Evolutionary conservation across 2,113 vertebrate genomes (phyloP).

Genomic region (Cynopterus brachyotis): DNA sequence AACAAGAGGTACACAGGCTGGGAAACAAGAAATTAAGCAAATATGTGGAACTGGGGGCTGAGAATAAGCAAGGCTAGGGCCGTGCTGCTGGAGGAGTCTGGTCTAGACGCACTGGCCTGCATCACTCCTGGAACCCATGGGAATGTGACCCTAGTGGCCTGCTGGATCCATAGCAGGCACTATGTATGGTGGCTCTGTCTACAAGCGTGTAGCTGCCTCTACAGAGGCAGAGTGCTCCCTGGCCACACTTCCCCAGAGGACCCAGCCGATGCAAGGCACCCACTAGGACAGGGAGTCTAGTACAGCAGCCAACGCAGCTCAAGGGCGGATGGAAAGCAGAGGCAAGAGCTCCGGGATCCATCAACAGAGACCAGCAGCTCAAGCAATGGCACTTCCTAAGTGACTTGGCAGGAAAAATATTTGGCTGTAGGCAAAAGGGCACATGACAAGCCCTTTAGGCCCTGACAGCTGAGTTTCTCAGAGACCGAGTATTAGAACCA

Average conservation of each 20-base stretch:
- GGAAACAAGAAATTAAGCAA: neutral
- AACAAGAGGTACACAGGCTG: neutral
- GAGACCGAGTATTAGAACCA: neutral
- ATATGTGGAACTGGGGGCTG: neutral
- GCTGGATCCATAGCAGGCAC: neutral
- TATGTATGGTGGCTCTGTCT: neutral
- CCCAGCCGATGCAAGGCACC: neutral
- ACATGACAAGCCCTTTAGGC: neutral
- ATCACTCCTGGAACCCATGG: fast-evolving
- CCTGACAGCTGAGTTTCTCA: neutral
- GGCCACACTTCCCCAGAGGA: neutral
- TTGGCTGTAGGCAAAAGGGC: neutral
- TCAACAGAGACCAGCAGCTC: neutral
- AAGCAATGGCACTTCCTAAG: neutral
- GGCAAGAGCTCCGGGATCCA: neutral
- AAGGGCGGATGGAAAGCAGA: neutral
- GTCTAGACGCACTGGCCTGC: neutral
- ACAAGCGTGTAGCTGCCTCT: neutral
- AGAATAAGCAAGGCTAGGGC: neutral
- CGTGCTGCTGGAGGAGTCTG: neutral
- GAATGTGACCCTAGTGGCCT: neutral
- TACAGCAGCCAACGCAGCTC: neutral
- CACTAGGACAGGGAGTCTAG: neutral
- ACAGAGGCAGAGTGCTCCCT: neutral
- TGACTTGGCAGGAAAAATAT: neutral